A percentile compares a stretch with the other conserved stretches of the same genome.
Conservation (phyloP, 1,140 invertebrate species). For the Euschistus heros region DNA sequence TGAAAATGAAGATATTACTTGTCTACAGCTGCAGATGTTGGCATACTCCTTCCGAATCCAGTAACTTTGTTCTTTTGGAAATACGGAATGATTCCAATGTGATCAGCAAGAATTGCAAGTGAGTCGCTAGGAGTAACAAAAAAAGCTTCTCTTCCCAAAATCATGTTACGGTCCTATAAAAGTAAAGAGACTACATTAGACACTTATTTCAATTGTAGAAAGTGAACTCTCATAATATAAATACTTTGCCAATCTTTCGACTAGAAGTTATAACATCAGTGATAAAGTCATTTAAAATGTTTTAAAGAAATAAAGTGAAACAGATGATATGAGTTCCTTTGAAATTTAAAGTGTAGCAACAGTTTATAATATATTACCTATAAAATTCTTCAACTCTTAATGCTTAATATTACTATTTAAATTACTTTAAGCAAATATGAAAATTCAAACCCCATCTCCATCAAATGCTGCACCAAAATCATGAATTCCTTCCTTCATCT, state of each 20-base stretch:
- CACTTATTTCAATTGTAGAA: too few species aligned
- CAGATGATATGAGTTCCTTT: too few species aligned
- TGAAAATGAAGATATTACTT: conserved; percentile 37
- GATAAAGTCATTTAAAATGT: too few species aligned
- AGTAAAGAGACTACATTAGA: too few species aligned
- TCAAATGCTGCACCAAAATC: conserved; percentile 98
- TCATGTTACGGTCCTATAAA: conserved; percentile 84
- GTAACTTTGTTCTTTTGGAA: conserved; percentile 75
- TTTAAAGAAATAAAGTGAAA: too few species aligned
- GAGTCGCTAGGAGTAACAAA: conserved; percentile 98
- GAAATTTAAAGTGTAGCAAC: too few species aligned
- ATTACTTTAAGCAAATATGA: neutral
- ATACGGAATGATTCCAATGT: conserved; percentile 88
- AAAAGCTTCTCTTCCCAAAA: conserved; percentile 91
- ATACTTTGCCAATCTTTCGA: too few species aligned
- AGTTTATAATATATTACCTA: too few species aligned
- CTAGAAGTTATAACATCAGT: too few species aligned
- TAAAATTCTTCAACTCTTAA: too few species aligned
- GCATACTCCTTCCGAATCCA: conserved; percentile 96
- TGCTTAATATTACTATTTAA: too few species aligned
- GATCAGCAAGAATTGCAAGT: conserved; percentile 86
- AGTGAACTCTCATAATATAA: too few species aligned
- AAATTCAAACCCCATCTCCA: conserved; percentile 73
- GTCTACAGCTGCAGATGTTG: conserved; percentile 93
- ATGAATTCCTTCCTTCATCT: conserved; percentile 65